These are phyloP conservation scores for Bujurquina vittata DNA, from an alignment of 2,113 vertebrate genomes.

Conservation along the genomic window DNA sequence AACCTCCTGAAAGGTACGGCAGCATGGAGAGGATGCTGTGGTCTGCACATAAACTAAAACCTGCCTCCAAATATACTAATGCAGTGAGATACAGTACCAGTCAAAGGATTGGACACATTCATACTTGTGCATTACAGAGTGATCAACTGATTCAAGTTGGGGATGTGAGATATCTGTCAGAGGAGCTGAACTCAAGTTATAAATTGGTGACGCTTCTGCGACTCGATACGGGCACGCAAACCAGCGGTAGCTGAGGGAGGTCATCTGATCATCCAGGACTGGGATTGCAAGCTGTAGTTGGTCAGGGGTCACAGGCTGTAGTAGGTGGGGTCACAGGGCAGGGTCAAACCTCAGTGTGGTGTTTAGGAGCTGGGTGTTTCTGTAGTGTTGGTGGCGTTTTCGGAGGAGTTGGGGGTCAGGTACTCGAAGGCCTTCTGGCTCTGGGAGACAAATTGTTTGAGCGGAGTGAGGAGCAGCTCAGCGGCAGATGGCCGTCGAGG, in stretches of 20 bases:
- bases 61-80: too few relatives aligned
- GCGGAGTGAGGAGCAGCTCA: slow-evolving; percentile 71
- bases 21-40: too few relatives aligned
- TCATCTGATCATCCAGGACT: background rate
- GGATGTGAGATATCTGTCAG: too few relatives aligned
- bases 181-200: background rate
- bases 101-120: too few relatives aligned
- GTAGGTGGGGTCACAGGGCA: background rate
- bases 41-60: too few relatives aligned
- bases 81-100: too few relatives aligned
- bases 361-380: slow-evolving; percentile 19
- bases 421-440: slow-evolving; percentile 78
- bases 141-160: too few relatives aligned
- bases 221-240: slow-evolving; percentile 5
- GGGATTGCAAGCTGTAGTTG: background rate
- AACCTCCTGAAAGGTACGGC: too few relatives aligned
- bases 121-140: too few relatives aligned
- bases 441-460: slow-evolving; percentile 76
- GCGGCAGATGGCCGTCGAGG: slow-evolving; percentile 61
- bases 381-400: background rate
- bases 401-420: slow-evolving; percentile 62
- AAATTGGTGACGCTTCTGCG: background rate
- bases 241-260: slow-evolving; percentile 14
- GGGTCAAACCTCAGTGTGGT: background rate
- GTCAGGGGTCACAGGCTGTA: background rate